phyloP scores from a whole-genome alignment of 2,888 invertebrate species.

The Acleris holmiana region DNA sequence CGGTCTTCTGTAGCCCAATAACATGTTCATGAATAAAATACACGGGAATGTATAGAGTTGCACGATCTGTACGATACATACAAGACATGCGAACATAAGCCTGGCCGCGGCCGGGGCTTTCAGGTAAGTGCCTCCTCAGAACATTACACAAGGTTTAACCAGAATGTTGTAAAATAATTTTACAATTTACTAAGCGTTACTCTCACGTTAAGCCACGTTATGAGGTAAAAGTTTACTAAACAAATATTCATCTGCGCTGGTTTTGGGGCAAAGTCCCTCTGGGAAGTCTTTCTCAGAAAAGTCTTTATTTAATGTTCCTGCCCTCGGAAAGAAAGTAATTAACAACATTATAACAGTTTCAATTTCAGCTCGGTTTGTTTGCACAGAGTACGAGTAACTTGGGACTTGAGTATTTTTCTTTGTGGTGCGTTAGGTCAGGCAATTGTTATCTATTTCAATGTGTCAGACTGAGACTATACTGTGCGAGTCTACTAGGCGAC shows the following conservation, averaged over 20 bases:
- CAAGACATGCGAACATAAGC: not conserved
- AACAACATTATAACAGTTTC: constrained; percentile 30
- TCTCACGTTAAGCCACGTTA: constrained; percentile 5
- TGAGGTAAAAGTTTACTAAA: constrained; percentile 15
- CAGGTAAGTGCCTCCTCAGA: constrained; percentile 9
- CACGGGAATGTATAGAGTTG: not conserved
- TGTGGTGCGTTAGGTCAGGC: not conserved
- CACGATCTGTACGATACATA: not conserved
- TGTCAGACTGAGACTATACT: not conserved
- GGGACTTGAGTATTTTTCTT: constrained; percentile 16
- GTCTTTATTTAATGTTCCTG: constrained; percentile 21
- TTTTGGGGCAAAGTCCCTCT: constrained; percentile 12
- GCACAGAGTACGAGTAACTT: constrained; percentile 13
- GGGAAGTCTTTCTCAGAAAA: constrained; percentile 19
- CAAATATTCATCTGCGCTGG: not conserved
- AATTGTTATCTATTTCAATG: not conserved
- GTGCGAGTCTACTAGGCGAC: too few relatives aligned
- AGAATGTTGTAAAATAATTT: constrained; percentile 14
- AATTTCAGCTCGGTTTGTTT: constrained; percentile 23
- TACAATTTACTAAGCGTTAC: constrained; percentile 18
- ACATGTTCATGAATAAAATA: constrained; percentile 17
- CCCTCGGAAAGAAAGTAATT: constrained; percentile 30
- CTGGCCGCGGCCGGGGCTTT: not conserved
- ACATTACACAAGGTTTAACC: constrained; percentile 8
- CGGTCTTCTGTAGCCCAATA: constrained; percentile 1